phyloP scores from a whole-genome alignment of 2,113 vertebrate species.

The Pungitius pungitius region DNA sequence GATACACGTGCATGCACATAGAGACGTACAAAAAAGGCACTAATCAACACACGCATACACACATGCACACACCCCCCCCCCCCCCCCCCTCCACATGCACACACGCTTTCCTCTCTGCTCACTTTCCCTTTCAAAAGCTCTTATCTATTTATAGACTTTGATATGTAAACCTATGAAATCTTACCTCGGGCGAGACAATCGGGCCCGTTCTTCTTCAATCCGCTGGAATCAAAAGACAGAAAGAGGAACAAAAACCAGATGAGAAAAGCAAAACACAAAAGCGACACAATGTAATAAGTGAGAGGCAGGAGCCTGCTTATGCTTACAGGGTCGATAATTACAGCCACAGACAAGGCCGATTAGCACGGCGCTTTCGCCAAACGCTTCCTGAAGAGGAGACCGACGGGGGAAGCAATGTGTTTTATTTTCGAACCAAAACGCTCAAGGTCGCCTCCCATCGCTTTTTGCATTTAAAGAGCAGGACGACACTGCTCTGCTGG shows the following conservation, averaged over 20 bases:
- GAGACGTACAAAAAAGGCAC: background rate
- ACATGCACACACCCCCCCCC: slow-evolving; percentile 26
- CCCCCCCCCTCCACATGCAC: slow-evolving; percentile 24
- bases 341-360: slow-evolving; percentile 77
- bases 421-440: slow-evolving; percentile 69
- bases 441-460: slow-evolving; percentile 58
- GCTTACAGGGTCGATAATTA: slow-evolving; percentile 76
- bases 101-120: slow-evolving; percentile 56
- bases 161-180: slow-evolving; percentile 84
- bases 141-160: slow-evolving; percentile 86
- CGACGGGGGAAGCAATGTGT: slow-evolving; percentile 60
- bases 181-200: slow-evolving; percentile 82
- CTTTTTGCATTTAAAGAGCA: slow-evolving; percentile 62
- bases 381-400: slow-evolving; percentile 68
- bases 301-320: slow-evolving; percentile 64
- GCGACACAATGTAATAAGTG: slow-evolving; percentile 73
- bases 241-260: slow-evolving; percentile 71
- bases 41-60: background rate
- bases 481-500: slow-evolving; percentile 37
- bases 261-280: slow-evolving; percentile 74
- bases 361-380: slow-evolving; percentile 63
- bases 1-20: slow-evolving; percentile 23
- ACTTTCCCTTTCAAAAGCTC: slow-evolving; percentile 79
- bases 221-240: slow-evolving; percentile 78
- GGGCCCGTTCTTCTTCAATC: slow-evolving; percentile 80